Percentiles rank a stretch among this genome's conserved stretches.
phyloP scores from a whole-genome alignment of 2,888 invertebrate species.

The Halictus quadricinctus region DNA sequence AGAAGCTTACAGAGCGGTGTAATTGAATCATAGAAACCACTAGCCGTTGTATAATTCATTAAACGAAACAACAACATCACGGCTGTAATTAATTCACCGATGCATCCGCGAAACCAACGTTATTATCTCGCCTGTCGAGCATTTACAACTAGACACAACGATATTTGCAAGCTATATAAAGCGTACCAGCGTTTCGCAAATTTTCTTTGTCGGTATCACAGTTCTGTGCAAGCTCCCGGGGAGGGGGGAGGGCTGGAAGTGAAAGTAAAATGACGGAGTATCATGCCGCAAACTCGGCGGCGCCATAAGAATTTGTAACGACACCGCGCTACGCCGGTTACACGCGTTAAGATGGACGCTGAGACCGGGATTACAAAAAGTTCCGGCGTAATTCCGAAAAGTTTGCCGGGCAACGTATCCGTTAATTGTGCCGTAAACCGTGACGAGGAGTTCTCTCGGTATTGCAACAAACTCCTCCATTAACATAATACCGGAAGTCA shows the following conservation, averaged over 20 bases:
- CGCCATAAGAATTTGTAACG: slow-evolving; percentile 13
- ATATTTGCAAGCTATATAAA: background rate
- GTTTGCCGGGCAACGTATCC: slow-evolving; percentile 4
- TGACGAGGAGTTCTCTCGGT: slow-evolving; percentile 22
- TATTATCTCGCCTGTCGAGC: background rate
- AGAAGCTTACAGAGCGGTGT: background rate
- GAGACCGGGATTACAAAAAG: slow-evolving; percentile 14
- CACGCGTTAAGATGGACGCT: slow-evolving; percentile 2
- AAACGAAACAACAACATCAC: background rate
- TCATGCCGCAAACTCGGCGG: background rate
- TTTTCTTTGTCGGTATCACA: background rate
- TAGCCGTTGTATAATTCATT: background rate
- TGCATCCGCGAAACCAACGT: background rate
- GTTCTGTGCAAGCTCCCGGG: background rate
- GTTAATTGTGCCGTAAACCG: slow-evolving; percentile 32
- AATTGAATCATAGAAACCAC: background rate
- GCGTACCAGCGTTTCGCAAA: background rate
- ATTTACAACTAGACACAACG: background rate
- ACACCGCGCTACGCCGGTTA: background rate
- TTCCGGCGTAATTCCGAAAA: slow-evolving; percentile 15
- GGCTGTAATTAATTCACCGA: background rate
- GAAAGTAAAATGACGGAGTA: background rate
- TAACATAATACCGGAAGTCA: slow-evolving; percentile 41
- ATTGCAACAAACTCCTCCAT: slow-evolving; percentile 34
- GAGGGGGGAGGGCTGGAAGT: background rate